phyloP scores from a whole-genome alignment of 2,888 invertebrate species.

The Latheticus oryzae region DNA sequence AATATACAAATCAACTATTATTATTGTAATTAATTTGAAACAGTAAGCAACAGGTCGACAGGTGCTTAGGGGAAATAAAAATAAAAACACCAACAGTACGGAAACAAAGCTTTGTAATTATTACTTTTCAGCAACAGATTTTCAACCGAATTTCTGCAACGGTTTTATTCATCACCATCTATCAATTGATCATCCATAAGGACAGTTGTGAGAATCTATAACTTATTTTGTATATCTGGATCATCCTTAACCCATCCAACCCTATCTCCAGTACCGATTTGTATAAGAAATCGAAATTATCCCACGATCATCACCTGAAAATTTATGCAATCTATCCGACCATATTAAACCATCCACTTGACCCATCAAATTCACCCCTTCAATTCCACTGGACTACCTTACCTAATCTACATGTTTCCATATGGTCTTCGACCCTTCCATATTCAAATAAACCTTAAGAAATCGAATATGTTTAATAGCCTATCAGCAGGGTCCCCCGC shows the following conservation, averaged over 20 bases:
- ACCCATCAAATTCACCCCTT: background rate
- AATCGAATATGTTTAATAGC: slow-evolving; percentile 67
- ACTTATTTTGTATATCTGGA: slow-evolving; percentile 49
- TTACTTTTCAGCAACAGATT: background rate
- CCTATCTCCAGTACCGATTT: slow-evolving; percentile 56
- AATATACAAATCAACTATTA: slow-evolving; percentile 52
- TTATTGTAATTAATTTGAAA: slow-evolving; percentile 57
- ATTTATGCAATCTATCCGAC: slow-evolving; percentile 58
- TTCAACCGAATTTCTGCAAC: slow-evolving; percentile 35
- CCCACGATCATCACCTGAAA: slow-evolving; percentile 62
- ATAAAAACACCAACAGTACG: too few relatives aligned
- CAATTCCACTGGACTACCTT: slow-evolving; percentile 50
- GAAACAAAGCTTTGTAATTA: too few relatives aligned
- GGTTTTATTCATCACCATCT: slow-evolving; percentile 19
- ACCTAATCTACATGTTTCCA: slow-evolving; percentile 65
- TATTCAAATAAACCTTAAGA: slow-evolving; percentile 63
- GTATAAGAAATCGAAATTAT: slow-evolving; percentile 58
- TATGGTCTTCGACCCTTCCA: slow-evolving; percentile 62
- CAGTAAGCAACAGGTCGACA: slow-evolving; percentile 43
- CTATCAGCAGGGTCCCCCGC: slow-evolving; percentile 60
- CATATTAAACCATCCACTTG: slow-evolving; percentile 43
- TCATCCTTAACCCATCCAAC: slow-evolving; percentile 55
- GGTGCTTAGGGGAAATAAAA: too few relatives aligned
- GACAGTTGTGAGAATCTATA: slow-evolving; percentile 55
- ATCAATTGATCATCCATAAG: slow-evolving; percentile 51